A percentile compares a stretch with the other conserved stretches of the same genome.
Conservation (phyloP, 2,888 invertebrate genomes). For the Drosophila nigricruria region DNA sequence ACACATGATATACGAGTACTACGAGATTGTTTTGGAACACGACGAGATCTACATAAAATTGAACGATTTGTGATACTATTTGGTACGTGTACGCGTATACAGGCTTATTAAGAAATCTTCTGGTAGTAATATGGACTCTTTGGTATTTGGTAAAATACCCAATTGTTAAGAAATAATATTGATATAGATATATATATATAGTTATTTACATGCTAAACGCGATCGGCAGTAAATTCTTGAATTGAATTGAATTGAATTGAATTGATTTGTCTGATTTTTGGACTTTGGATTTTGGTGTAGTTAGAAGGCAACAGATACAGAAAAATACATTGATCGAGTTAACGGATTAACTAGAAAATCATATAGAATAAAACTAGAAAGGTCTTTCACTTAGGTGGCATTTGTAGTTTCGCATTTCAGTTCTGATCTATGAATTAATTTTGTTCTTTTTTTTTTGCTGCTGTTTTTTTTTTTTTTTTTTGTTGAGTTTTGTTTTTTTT, state of each 20-base stretch:
- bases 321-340: slow-evolving; percentile 52
- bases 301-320: slow-evolving; percentile 52
- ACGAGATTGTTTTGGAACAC: neutral
- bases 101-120: slow-evolving; percentile 85
- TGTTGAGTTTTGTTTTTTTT: slow-evolving; percentile 32
- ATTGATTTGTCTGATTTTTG: slow-evolving; percentile 19
- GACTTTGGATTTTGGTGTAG: slow-evolving; percentile 35
- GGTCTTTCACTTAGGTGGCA: slow-evolving; percentile 36
- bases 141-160: slow-evolving; percentile 83
- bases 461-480: neutral
- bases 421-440: slow-evolving; percentile 35
- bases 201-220: slow-evolving; percentile 53
- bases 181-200: neutral
- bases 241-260: slow-evolving; percentile 16
- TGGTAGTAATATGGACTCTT: slow-evolving; percentile 85
- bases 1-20: slow-evolving; percentile 3
- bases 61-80: slow-evolving; percentile 20
- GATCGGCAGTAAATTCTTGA: slow-evolving; percentile 42
- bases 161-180: slow-evolving; percentile 61
- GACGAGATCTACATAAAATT: slow-evolving; percentile 31
- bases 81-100: slow-evolving; percentile 49
- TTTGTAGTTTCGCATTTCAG: slow-evolving; percentile 62
- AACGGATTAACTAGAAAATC: slow-evolving; percentile 48
- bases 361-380: slow-evolving; percentile 55
- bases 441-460: neutral